These are phyloP conservation scores for Dichetophora obliterata DNA, from an alignment of 2,888 invertebrate species.

Conservation along the genomic window DNA sequence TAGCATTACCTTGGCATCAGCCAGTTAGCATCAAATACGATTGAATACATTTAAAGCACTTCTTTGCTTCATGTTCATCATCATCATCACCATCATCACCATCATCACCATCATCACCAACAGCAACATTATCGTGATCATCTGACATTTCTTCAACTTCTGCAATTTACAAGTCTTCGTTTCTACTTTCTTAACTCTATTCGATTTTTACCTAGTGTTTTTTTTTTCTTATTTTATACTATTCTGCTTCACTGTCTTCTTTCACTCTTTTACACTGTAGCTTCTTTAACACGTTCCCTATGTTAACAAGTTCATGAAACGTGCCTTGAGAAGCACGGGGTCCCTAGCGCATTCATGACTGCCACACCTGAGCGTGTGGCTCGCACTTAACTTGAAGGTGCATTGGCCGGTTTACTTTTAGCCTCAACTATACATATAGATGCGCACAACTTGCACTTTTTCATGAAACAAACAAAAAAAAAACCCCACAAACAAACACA, in stretches of 20 bases:
- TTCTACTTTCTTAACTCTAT: too few species aligned
- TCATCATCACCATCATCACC: not conserved
- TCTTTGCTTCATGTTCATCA: not conserved
- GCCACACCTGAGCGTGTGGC: not conserved
- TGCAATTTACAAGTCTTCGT: too few species aligned
- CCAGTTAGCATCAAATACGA: not conserved
- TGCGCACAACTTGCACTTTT: slow-evolving; percentile 9
- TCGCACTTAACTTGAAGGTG: not conserved
- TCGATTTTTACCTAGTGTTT: not conserved
- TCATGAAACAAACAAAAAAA: not conserved
- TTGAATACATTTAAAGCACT: not conserved
- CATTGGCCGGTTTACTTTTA: slow-evolving; percentile 8
- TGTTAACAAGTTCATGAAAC: slow-evolving; percentile 5
- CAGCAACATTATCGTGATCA: not conserved
- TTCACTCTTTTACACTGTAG: not conserved
- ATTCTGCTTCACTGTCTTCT: not conserved
- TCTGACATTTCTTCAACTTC: slow-evolving; percentile 2
- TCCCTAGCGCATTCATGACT: not conserved
- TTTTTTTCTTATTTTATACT: not conserved
- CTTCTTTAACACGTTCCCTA: not conserved
- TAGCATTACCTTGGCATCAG: not conserved
- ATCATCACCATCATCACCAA: not conserved
- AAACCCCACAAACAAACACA: not conserved
- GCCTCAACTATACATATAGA: not conserved
- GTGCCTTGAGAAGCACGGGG: not conserved